phyloP scores from a whole-genome alignment of 2,113 vertebrate species.

The Balaeniceps rex region DNA sequence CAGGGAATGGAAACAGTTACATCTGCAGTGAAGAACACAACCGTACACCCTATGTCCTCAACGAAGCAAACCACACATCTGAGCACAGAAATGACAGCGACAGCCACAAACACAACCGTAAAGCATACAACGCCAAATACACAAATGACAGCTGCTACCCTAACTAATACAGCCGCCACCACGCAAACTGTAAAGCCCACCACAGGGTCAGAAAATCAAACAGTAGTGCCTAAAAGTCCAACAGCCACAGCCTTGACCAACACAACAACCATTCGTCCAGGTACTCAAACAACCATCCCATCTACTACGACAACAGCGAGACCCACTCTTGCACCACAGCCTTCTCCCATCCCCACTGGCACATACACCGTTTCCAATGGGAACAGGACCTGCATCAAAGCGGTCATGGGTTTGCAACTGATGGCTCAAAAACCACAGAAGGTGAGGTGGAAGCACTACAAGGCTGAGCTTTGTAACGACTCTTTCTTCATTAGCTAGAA shows the following conservation, averaged over 20 bases:
- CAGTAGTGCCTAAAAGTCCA: neutral
- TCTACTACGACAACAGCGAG: neutral
- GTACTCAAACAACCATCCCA: neutral
- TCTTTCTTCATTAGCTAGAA: neutral
- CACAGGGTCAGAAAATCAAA: neutral
- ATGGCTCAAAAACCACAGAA: conserved; percentile 54
- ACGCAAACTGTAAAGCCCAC: neutral
- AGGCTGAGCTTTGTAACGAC: neutral
- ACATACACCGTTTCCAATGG: conserved; percentile 68
- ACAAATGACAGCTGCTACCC: neutral
- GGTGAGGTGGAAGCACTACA: conserved; percentile 33
- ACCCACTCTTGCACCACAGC: neutral
- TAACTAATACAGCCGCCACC: neutral
- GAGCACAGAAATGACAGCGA: neutral
- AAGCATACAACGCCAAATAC: fast-evolving
- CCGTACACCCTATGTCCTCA: neutral
- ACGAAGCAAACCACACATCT: neutral
- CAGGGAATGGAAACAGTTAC: neutral
- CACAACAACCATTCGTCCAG: neutral
- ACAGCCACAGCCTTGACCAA: neutral
- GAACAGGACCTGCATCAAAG: conserved; percentile 75
- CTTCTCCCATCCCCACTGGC: conserved; percentile 51
- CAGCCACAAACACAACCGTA: neutral
- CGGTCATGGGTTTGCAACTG: conserved; percentile 76
- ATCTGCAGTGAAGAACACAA: neutral